A percentile compares a stretch with the other conserved stretches of the same genome.
Conservation (phyloP, 2,113 vertebrate species). For the Paraplagusia blochii region DNA sequence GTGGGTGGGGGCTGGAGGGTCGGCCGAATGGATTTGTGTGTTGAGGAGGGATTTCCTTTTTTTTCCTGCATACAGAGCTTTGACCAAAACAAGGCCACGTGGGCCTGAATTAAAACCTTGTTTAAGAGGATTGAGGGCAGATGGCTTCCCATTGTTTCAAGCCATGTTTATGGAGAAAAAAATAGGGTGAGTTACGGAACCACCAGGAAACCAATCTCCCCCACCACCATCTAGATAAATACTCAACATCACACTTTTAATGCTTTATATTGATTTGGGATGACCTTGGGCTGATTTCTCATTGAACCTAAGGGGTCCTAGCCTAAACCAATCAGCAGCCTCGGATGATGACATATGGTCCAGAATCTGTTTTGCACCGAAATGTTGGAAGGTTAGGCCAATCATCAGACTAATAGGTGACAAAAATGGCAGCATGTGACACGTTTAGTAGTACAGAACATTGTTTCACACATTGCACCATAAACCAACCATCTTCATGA, state of each 20-base stretch:
- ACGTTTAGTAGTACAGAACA: no score
- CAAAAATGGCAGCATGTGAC: no score
- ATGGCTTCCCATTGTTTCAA: conserved; percentile 70
- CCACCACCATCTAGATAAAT: conserved; percentile 7
- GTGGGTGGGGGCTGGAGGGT: no score
- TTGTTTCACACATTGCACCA: no score
- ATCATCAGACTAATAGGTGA: conserved; percentile 21
- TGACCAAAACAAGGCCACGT: conserved; percentile 59
- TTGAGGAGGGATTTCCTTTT: conserved; percentile 19
- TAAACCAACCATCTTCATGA: no score
- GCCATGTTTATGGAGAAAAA: conserved; percentile 61
- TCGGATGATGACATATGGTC: conserved; percentile 26
- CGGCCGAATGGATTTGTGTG: not conserved
- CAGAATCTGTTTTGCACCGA: conserved; percentile 1
- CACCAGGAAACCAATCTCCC: not conserved
- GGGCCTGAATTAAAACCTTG: conserved; percentile 59
- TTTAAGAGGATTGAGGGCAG: conserved; percentile 74
- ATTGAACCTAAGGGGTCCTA: conserved; percentile 8
- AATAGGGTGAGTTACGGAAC: conserved; percentile 44
- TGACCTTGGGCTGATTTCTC: conserved; percentile 6
- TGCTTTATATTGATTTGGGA: not conserved
- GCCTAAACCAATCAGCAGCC: conserved; percentile 29
- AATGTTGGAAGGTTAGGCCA: conserved; percentile 27
- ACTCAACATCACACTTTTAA: conserved; percentile 15
- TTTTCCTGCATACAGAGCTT: conserved; percentile 47